Percentiles rank a stretch among this genome's conserved stretches.
Evolutionary conservation across 2,888 invertebrate species (phyloP).

Genomic region (Fragum fragum): DNA sequence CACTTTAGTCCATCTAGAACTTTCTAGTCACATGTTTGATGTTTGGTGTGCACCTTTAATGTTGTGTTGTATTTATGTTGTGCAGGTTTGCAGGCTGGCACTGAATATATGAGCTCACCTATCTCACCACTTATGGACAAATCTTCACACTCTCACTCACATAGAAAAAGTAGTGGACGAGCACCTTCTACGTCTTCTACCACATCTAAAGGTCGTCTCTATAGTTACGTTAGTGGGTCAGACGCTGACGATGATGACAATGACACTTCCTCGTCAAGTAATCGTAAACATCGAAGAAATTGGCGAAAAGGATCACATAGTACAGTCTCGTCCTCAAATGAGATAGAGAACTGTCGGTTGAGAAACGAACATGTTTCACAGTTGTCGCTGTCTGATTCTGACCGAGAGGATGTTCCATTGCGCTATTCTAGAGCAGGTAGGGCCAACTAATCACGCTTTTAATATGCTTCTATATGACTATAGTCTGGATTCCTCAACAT

Average conservation of each 20-base stretch:
- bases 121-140: conserved; percentile 63
- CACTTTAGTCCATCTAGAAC: no score
- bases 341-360: conserved; percentile 67
- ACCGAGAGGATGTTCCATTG: conserved; percentile 38
- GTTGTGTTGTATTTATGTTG: conserved; percentile 63
- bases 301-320: conserved; percentile 70
- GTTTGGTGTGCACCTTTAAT: conserved; percentile 27
- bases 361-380: conserved; percentile 68
- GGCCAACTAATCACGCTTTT: neutral
- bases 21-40: neutral
- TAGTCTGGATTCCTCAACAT: no score
- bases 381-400: conserved; percentile 70
- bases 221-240: conserved; percentile 81
- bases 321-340: conserved; percentile 74
- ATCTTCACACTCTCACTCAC: conserved; percentile 17
- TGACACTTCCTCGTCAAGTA: conserved; percentile 66
- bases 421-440: conserved; percentile 58
- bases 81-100: conserved; percentile 59
- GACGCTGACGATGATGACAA: conserved; percentile 81
- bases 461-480: no score
- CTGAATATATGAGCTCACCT: conserved; percentile 66
- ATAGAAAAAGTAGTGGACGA: conserved; percentile 51
- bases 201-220: conserved; percentile 64
- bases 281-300: conserved; percentile 62
- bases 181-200: conserved; percentile 56